Conservation (phyloP, 2,113 vertebrate genomes). For the Piaya cayana region DNA sequence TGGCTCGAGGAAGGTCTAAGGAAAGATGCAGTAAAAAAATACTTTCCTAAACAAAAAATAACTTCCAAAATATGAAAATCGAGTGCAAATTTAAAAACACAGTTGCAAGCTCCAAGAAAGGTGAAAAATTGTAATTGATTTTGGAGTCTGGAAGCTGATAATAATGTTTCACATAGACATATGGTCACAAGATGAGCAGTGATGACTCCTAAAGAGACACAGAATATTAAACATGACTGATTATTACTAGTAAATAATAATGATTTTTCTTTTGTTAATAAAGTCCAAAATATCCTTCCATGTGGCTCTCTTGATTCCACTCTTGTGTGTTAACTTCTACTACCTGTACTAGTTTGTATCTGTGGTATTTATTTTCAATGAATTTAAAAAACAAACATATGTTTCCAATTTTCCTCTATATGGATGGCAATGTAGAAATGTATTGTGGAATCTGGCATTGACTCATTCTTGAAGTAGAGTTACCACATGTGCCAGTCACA, state of each 20-base stretch:
- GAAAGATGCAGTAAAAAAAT: neutral
- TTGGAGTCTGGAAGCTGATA: neutral
- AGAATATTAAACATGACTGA: neutral
- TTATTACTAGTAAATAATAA: conserved; percentile 22
- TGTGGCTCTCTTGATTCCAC: neutral
- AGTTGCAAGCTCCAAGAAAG: neutral
- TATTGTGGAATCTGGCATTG: conserved; percentile 53
- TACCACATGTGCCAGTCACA: conserved; percentile 31
- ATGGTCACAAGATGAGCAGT: conserved; percentile 3
- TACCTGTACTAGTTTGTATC: conserved; percentile 13
- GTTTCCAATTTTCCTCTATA: conserved; percentile 65
- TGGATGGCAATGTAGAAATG: conserved; percentile 29
- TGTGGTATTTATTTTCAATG: conserved; percentile 45
- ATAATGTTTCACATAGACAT: neutral
- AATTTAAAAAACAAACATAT: conserved; percentile 9
- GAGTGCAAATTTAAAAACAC: neutral
- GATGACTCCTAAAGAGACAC: neutral
- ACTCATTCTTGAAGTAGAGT: conserved; percentile 11
- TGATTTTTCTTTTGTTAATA: conserved; percentile 40
- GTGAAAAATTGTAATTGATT: neutral
- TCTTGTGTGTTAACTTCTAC: neutral
- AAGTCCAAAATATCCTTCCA: neutral
- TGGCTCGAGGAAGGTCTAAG: neutral
- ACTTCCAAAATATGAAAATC: neutral
- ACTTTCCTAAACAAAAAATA: neutral